Percentiles rank a stretch among this genome's conserved stretches.
Conservation (phyloP, 2,113 vertebrate genomes). For the Percopsis transmontana region DNA sequence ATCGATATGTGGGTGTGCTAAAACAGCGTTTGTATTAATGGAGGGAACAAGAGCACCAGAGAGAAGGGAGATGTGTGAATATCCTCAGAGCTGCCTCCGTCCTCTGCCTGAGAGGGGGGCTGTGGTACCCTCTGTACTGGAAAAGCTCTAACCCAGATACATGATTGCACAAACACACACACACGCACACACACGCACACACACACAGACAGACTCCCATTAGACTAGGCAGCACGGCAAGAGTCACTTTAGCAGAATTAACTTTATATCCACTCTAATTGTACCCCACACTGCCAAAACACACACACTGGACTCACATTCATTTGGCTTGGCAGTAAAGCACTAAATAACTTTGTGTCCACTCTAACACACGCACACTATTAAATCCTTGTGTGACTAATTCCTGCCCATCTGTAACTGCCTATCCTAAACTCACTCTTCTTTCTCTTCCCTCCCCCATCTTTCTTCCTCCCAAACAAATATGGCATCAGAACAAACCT, state of each 20-base stretch:
- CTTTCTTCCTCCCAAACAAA: constrained; percentile 8
- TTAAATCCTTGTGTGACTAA: constrained; percentile 58
- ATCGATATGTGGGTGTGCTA: constrained; percentile 16
- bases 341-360: background rate
- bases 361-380: constrained; percentile 25
- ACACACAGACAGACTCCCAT: constrained; percentile 19
- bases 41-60: constrained; percentile 39
- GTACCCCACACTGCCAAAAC: background rate
- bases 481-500: background rate
- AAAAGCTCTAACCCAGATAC: background rate
- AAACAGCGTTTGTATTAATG: constrained; percentile 10
- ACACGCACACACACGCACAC: constrained; percentile 3
- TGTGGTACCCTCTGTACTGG: constrained; percentile 8
- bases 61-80: constrained; percentile 34
- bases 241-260: constrained; percentile 17
- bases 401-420: constrained; percentile 46
- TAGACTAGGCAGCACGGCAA: constrained; percentile 23
- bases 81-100: constrained; percentile 37
- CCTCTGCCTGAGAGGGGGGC: constrained; percentile 35
- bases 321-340: no score
- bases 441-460: constrained; percentile 12
- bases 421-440: background rate
- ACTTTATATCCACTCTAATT: constrained; percentile 10
- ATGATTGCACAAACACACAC: constrained; percentile 12
- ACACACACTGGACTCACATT: background rate